Conservation (phyloP, 2,797 vertebrate genomes). For the Salmo trutta region DNA sequence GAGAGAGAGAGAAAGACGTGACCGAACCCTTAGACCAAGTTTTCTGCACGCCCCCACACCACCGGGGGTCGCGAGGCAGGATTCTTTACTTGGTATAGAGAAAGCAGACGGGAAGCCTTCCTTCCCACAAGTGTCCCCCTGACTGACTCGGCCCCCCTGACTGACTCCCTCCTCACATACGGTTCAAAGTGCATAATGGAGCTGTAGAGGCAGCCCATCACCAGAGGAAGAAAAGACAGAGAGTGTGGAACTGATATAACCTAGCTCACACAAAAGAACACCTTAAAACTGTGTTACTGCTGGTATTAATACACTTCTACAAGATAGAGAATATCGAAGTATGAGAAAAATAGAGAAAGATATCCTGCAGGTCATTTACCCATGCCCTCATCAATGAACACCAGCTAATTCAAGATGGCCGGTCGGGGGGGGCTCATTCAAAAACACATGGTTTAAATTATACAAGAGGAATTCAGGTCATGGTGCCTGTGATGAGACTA, state of each 20-base stretch:
- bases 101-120: slow-evolving; percentile 78
- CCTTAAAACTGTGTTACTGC: background rate
- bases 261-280: background rate
- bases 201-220: background rate
- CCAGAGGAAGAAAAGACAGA: slow-evolving; percentile 17
- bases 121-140: slow-evolving; percentile 81
- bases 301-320: background rate
- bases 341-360: background rate
- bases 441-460: slow-evolving; percentile 71
- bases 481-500: slow-evolving; percentile 46
- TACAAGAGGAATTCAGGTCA: slow-evolving; percentile 53
- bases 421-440: slow-evolving; percentile 11
- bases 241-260: background rate
- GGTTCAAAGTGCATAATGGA: background rate
- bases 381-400: slow-evolving; percentile 37
- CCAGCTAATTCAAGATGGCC: background rate
- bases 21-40: slow-evolving; percentile 60
- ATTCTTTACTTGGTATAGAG: slow-evolving; percentile 67
- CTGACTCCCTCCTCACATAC: slow-evolving; percentile 28
- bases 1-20: slow-evolving; percentile 25
- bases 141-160: background rate
- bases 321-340: background rate
- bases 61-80: slow-evolving; percentile 68
- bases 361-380: slow-evolving; percentile 25
- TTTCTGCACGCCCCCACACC: slow-evolving; percentile 53